These are phyloP conservation scores for Hormiphora californensis DNA, from an alignment of 37 sponge, comb jelly and placozoan genomes.

Conservation along the genomic window DNA sequence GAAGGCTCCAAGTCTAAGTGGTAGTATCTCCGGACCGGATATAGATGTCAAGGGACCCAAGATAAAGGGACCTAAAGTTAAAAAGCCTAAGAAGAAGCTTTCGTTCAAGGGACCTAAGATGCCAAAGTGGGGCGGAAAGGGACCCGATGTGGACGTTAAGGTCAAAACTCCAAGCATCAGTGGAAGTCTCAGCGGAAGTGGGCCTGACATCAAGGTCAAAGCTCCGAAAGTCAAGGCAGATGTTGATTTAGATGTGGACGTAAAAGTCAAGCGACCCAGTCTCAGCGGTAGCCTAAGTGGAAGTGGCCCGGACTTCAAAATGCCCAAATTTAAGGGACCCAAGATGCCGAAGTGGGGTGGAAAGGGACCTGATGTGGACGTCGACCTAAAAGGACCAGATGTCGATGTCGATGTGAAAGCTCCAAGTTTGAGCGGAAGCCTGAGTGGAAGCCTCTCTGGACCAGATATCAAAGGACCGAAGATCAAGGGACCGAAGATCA, in stretches of 20 bases:
- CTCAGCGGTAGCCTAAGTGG: neutral
- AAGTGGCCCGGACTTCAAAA: too few relatives aligned
- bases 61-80: constrained; percentile 9
- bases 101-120: too few relatives aligned
- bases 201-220: neutral
- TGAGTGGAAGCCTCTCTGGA: neutral
- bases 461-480: neutral
- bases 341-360: too few relatives aligned
- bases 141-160: too few relatives aligned
- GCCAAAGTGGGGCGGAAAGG: too few relatives aligned
- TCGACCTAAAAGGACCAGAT: too few relatives aligned
- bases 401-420: too few relatives aligned
- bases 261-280: neutral
- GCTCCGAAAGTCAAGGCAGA: constrained; percentile 22
- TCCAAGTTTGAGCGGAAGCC: too few relatives aligned
- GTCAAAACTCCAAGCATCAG: too few relatives aligned
- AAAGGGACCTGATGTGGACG: neutral
- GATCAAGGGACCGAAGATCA: neutral
- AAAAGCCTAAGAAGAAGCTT: neutral
- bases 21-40: too few relatives aligned
- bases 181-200: too few relatives aligned
- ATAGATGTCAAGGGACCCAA: neutral
- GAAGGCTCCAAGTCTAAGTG: neutral
- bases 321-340: neutral
- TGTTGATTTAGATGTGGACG: constrained; percentile 11